phyloP scores from a whole-genome alignment of 2,888 invertebrate genomes.

The Hipparchia semele region DNA sequence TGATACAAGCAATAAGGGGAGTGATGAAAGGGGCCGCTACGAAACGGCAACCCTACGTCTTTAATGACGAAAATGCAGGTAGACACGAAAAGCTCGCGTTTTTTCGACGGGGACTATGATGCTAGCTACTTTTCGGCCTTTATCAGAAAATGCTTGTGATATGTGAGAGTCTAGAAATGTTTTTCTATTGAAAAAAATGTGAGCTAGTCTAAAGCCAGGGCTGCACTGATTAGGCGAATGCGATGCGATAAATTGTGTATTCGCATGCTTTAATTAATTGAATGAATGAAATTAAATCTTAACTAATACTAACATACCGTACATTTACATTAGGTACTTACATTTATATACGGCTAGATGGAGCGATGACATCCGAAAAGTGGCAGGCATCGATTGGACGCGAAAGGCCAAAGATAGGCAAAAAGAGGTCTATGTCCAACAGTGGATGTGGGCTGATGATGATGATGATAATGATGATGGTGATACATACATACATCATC shows the following conservation, averaged over 20 bases:
- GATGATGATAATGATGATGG: too few relatives aligned
- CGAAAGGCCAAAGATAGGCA: too few relatives aligned
- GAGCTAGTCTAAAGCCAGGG: background rate
- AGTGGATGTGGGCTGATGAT: too few relatives aligned
- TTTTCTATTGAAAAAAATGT: background rate
- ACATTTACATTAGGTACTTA: too few relatives aligned
- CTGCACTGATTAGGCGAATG: background rate
- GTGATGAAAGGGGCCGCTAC: slow-evolving; percentile 30
- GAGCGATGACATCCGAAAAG: too few relatives aligned
- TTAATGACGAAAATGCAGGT: slow-evolving; percentile 39
- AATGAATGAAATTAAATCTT: too few relatives aligned
- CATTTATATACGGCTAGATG: too few relatives aligned
- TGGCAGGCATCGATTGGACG: too few relatives aligned
- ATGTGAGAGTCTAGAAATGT: background rate
- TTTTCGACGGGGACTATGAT: background rate
- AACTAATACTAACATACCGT: too few relatives aligned
- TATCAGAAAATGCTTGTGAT: slow-evolving; percentile 5
- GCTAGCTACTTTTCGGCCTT: slow-evolving; percentile 6
- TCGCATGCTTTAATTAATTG: too few relatives aligned
- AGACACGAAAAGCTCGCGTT: slow-evolving; percentile 35
- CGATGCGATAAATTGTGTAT: background rate
- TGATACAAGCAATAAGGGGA: slow-evolving; percentile 30
- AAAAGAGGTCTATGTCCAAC: too few relatives aligned
- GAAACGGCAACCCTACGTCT: slow-evolving; percentile 17
- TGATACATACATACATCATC: too few relatives aligned